Evolutionary conservation across 2,888 invertebrate species (phyloP).

Genomic region (Limnephilus rhombicus): DNA sequence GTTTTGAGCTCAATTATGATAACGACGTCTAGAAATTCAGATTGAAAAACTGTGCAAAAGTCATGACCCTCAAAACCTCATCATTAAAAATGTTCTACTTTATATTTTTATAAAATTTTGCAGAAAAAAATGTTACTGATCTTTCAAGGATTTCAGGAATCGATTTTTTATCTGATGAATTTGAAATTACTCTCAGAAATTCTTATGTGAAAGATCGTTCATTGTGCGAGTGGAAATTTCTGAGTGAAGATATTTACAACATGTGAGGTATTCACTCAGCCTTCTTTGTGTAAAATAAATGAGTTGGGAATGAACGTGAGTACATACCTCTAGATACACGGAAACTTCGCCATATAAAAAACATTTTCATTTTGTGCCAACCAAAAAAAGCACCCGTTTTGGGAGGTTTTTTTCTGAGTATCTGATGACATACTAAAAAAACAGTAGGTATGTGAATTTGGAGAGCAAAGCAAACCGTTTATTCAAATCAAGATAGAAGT

Average conservation of each 20-base stretch:
- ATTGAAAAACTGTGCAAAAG: too few relatives aligned
- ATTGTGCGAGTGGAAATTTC: not conserved
- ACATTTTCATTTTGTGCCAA: not conserved
- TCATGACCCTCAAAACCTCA: too few relatives aligned
- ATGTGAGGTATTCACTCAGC: not conserved
- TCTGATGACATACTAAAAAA: not conserved
- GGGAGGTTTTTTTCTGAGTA: not conserved
- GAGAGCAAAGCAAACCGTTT: not conserved
- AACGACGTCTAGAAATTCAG: too few relatives aligned
- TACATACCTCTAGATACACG: not conserved
- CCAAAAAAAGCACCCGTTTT: not conserved
- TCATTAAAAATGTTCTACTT: too few relatives aligned
- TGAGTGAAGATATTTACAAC: not conserved
- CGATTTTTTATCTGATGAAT: not conserved
- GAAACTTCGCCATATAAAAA: not conserved
- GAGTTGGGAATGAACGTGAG: constrained; percentile 16
- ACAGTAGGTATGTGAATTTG: not conserved
- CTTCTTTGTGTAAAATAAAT: constrained; percentile 14
- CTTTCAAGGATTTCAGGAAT: not conserved
- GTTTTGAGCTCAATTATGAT: too few relatives aligned
- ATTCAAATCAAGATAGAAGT: not conserved
- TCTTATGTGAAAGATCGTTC: not conserved
- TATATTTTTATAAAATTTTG: too few relatives aligned
- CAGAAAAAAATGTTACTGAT: too few relatives aligned
- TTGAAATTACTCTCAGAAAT: not conserved